phyloP scores from a whole-genome alignment of 2,113 vertebrate genomes.

The Malurus alboscapulatus region DNA sequence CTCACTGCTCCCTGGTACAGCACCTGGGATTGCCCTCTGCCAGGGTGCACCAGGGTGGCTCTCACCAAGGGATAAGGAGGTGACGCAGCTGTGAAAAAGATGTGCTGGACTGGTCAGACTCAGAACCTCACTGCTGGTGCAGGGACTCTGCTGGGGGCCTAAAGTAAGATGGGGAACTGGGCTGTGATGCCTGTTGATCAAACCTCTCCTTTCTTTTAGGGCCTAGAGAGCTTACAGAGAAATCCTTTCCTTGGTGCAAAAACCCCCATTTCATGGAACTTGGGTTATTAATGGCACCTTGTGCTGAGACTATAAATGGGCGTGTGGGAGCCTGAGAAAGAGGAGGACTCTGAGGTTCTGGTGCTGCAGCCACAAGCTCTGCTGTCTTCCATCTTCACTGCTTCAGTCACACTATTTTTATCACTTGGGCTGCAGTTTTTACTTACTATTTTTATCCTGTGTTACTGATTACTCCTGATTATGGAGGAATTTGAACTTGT shows the following conservation, averaged over 20 bases:
- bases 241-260: not conserved
- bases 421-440: slow-evolving; percentile 12
- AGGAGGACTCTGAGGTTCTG: not conserved
- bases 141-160: not conserved
- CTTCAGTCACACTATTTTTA: slow-evolving; percentile 28
- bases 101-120: not conserved
- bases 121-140: not conserved
- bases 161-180: not conserved
- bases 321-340: not conserved
- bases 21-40: not conserved
- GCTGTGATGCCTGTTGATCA: not conserved
- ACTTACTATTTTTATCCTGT: slow-evolving; percentile 30
- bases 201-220: not conserved
- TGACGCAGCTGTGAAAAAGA: accelerated
- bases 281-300: not conserved
- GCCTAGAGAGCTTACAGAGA: not conserved
- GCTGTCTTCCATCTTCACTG: not conserved
- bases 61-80: not conserved
- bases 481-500: slow-evolving; percentile 11
- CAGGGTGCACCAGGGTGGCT: not conserved
- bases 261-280: not conserved
- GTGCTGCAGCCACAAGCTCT: not conserved
- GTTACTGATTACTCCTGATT: slow-evolving; percentile 33
- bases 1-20: accelerated
- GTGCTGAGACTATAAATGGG: not conserved